phyloP scores from a whole-genome alignment of 2,113 vertebrate genomes.

The Phyllostomus discolor region DNA sequence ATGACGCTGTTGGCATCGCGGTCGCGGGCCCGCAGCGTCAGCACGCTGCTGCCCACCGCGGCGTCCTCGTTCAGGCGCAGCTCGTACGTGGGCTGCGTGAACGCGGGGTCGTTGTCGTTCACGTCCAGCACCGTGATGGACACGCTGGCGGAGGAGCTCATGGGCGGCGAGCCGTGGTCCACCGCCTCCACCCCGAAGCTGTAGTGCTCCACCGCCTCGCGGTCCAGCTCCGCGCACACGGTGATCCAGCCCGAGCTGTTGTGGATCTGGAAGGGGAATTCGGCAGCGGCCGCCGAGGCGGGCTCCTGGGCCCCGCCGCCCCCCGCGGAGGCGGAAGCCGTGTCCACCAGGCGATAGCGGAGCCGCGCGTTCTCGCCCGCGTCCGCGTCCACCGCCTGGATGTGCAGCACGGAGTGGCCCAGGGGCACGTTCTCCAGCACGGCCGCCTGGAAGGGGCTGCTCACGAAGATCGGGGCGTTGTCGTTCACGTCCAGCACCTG shows the following conservation, averaged over 20 bases:
- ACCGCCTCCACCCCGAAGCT: constrained; percentile 94
- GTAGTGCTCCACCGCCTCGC: constrained; percentile 91
- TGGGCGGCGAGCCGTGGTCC: constrained; percentile 88
- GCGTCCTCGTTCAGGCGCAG: constrained; percentile 96
- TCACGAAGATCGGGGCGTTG: constrained; percentile 97
- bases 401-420: constrained; percentile 94
- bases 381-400: constrained; percentile 95
- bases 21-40: constrained; percentile 91
- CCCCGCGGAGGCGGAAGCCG: neutral
- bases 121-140: constrained; percentile 94
- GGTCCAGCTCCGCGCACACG: constrained; percentile 88
- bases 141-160: constrained; percentile 95
- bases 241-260: constrained; percentile 98
- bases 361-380: constrained; percentile 92
- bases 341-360: constrained; percentile 90
- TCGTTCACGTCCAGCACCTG: constrained; percentile 96
- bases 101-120: constrained; percentile 94
- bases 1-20: constrained; percentile 94
- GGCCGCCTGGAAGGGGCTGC: constrained; percentile 95
- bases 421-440: constrained; percentile 93
- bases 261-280: constrained; percentile 94
- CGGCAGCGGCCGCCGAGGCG: neutral
- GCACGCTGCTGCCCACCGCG: constrained; percentile 91
- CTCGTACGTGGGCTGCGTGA: constrained; percentile 91
- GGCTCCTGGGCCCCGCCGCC: neutral